Conservation (phyloP, 2,797 vertebrate genomes). For the Chelon labrosus region DNA sequence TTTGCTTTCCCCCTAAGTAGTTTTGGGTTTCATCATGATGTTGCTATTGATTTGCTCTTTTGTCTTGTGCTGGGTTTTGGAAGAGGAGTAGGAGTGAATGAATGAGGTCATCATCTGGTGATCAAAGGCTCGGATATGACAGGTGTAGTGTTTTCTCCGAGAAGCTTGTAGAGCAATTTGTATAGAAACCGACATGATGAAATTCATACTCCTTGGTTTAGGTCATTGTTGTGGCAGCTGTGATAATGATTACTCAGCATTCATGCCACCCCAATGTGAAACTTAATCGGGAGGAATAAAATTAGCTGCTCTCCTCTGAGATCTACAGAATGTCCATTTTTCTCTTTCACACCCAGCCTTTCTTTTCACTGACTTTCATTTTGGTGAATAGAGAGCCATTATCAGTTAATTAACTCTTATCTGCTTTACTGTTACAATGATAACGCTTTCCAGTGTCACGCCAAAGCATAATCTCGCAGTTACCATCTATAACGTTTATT, state of each 20-base stretch:
- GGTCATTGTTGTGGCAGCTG: constrained; percentile 53
- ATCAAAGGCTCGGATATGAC: constrained; percentile 59
- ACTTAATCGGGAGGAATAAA: constrained; percentile 69
- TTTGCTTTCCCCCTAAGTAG: constrained; percentile 34
- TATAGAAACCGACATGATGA: constrained; percentile 56
- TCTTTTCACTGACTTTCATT: constrained; percentile 66
- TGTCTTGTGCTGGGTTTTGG: constrained; percentile 29
- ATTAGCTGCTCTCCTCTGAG: constrained; percentile 65
- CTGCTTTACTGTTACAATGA: constrained; percentile 65
- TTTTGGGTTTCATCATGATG: constrained; percentile 23
- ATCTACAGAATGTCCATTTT: constrained; percentile 62
- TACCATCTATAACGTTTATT: constrained; percentile 51
- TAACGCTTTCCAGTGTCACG: constrained; percentile 66
- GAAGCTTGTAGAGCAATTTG: constrained; percentile 37
- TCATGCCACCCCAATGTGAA: constrained; percentile 47
- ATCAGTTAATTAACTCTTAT: constrained; percentile 84
- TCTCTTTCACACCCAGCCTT: constrained; percentile 51
- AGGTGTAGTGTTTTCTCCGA: constrained; percentile 44
- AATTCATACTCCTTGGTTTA: constrained; percentile 35
- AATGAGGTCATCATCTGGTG: constrained; percentile 56
- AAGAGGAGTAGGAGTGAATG: constrained; percentile 38
- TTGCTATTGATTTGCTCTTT: constrained; percentile 52
- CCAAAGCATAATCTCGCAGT: constrained; percentile 47
- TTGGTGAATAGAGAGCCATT: constrained; percentile 66
- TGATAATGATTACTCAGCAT: constrained; percentile 57